These are phyloP conservation scores for Cosmorhoe ocellata DNA, from an alignment of 2,888 invertebrate species.

Conservation along the genomic window DNA sequence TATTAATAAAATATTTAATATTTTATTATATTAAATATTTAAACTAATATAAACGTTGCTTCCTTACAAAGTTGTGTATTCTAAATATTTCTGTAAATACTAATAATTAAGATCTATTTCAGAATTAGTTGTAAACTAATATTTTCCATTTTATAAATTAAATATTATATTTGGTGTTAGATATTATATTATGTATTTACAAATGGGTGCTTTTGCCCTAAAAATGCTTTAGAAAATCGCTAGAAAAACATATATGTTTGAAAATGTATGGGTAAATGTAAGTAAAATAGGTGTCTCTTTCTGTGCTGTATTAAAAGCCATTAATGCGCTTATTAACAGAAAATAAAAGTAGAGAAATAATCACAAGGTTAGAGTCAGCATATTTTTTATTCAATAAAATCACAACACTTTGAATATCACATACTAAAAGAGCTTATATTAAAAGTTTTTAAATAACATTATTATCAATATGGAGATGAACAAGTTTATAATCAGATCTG, in stretches of 20 bases:
- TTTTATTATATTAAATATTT: too few relatives aligned
- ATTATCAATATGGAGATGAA: neutral
- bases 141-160: slow-evolving; percentile 4
- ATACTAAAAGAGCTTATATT: slow-evolving; percentile 4
- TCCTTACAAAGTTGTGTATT: slow-evolving; percentile 1
- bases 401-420: too few relatives aligned
- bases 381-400: too few relatives aligned
- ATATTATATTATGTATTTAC: slow-evolving; percentile 8
- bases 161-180: slow-evolving; percentile 4
- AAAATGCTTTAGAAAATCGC: slow-evolving; percentile 15
- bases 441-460: neutral
- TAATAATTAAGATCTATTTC: neutral
- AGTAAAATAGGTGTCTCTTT: too few relatives aligned
- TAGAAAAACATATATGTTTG: slow-evolving; percentile 1
- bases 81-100: slow-evolving; percentile 9
- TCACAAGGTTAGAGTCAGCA: too few relatives aligned
- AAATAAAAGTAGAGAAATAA: too few relatives aligned
- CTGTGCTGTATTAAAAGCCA: too few relatives aligned
- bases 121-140: too few relatives aligned
- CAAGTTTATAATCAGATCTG: neutral
- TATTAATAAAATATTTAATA: too few relatives aligned
- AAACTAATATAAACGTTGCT: neutral
- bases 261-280: too few relatives aligned
- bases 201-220: slow-evolving; percentile 14
- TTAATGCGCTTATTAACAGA: too few relatives aligned